phyloP scores from a whole-genome alignment of 2,113 vertebrate species.

The Brachyhypopomus gauderio region DNA sequence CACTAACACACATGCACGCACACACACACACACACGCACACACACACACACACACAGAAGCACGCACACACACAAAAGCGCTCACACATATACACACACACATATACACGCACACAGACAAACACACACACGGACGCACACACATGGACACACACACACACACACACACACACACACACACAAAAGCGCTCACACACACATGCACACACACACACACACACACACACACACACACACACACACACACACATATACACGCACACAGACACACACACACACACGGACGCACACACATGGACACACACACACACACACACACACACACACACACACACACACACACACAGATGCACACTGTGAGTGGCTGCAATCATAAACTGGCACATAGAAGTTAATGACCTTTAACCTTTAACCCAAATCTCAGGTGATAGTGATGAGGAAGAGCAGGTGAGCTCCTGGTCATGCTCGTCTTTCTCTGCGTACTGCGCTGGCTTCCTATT shows the following conservation, averaged over 20 bases:
- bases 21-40: not conserved
- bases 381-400: slow-evolving; percentile 34
- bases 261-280: too few relatives aligned
- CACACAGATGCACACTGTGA: too few relatives aligned
- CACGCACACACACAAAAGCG: slow-evolving; percentile 32
- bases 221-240: too few relatives aligned
- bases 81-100: slow-evolving; percentile 19
- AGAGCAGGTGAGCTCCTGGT: not conserved
- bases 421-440: not conserved
- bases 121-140: not conserved
- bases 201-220: too few relatives aligned
- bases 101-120: slow-evolving; percentile 12
- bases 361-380: too few relatives aligned
- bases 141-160: too few relatives aligned
- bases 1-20: slow-evolving; percentile 21
- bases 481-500: not conserved
- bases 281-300: too few relatives aligned
- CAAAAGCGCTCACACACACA: too few relatives aligned
- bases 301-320: too few relatives aligned
- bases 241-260: too few relatives aligned
- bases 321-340: too few relatives aligned
- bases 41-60: slow-evolving; percentile 6
- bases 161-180: too few relatives aligned
- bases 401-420: slow-evolving; percentile 31
- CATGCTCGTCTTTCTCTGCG: not conserved